Percentiles rank a stretch among this genome's conserved stretches.
These are phyloP conservation scores for Calcarius lapponicus DNA, from an alignment of 2,797 vertebrate species.

Conservation along the genomic window DNA sequence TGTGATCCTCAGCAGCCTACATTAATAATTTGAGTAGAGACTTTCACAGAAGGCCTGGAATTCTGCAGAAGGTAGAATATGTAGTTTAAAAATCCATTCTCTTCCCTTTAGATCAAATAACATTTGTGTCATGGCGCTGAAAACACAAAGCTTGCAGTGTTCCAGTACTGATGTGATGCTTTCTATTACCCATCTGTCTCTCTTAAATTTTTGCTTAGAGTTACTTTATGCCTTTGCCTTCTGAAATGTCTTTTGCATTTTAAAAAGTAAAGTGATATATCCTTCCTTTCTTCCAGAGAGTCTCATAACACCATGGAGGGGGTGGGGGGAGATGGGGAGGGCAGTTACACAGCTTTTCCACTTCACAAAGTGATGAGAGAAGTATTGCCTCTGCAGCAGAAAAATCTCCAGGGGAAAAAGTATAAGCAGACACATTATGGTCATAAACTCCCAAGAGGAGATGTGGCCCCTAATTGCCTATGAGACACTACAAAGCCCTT, in stretches of 20 bases:
- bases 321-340: not conserved
- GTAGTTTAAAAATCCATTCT: not conserved
- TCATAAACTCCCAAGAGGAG: not conserved
- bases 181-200: not conserved
- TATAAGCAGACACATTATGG: not conserved
- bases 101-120: not conserved
- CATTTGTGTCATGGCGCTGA: rapidly evolving
- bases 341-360: not conserved
- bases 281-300: not conserved
- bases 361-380: not conserved
- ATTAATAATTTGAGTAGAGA: not conserved
- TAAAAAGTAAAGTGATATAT: not conserved
- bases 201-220: not conserved
- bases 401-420: not conserved
- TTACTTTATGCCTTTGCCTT: not conserved
- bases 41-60: not conserved
- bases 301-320: not conserved
- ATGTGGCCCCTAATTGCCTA: not conserved
- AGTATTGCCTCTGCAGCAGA: not conserved
- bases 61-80: not conserved
- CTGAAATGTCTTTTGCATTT: slow-evolving; percentile 17
- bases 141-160: not conserved
- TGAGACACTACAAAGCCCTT: not conserved
- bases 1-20: not conserved
- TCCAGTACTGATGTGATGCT: rapidly evolving